Evolutionary conservation across 53 echinoderm and acorn worm species (phyloP).

Genomic region (Paracentrotus lividus): DNA sequence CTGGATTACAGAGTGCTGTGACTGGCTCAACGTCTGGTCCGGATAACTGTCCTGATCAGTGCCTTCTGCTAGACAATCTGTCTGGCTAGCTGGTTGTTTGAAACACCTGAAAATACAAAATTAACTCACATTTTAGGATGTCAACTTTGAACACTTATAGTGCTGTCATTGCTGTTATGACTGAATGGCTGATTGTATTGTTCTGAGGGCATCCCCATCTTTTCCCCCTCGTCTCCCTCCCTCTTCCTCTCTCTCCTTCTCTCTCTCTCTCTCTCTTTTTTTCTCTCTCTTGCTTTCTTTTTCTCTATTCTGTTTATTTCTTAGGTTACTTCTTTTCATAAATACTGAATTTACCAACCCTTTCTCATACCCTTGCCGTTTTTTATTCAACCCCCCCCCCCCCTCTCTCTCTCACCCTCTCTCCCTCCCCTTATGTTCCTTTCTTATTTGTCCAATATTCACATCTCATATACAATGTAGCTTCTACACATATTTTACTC

Average conservation of each 20-base stretch:
- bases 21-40: neutral
- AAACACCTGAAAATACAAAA: conserved; percentile 12
- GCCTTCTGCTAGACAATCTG: neutral
- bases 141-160: neutral
- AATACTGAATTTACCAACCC: too few species aligned
- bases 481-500: too few species aligned
- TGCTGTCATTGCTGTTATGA: neutral
- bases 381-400: neutral
- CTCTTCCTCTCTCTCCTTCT: neutral
- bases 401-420: neutral
- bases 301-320: neutral
- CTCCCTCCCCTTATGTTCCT: neutral
- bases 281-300: neutral
- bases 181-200: too few species aligned
- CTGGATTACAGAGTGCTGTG: neutral
- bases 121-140: neutral
- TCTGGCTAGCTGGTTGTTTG: neutral
- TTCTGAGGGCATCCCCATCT: too few species aligned
- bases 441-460: too few species aligned
- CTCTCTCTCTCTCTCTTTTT: neutral
- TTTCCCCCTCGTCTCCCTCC: too few species aligned
- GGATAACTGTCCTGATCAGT: neutral
- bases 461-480: too few species aligned
- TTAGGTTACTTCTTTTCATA: neutral
- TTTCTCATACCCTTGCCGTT: neutral